These are phyloP conservation scores for Salvelinus sp. DNA, from an alignment of 2,113 vertebrate species.

Conservation along the genomic window DNA sequence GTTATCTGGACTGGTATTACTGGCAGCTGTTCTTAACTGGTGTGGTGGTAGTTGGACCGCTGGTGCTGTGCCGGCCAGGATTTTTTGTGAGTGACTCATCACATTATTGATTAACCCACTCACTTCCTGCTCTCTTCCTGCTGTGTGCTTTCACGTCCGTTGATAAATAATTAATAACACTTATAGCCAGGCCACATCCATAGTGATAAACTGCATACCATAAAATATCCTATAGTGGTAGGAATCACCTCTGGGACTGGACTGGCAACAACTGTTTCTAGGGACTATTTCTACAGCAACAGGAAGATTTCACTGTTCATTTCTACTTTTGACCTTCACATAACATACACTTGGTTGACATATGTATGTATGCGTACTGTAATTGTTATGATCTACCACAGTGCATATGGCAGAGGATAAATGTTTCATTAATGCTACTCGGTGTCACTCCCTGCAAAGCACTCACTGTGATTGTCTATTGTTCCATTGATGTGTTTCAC, in stretches of 20 bases:
- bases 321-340: background rate
- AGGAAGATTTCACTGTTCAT: background rate
- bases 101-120: slow-evolving; percentile 63
- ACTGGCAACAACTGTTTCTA: slow-evolving; percentile 1
- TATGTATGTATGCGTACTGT: too few relatives aligned
- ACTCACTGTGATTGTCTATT: slow-evolving; percentile 34
- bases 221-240: slow-evolving; percentile 23
- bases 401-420: too few relatives aligned
- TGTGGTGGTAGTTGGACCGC: too few relatives aligned
- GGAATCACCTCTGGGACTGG: background rate
- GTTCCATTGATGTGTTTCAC: slow-evolving; percentile 21
- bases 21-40: too few relatives aligned
- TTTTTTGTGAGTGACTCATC: slow-evolving; percentile 40
- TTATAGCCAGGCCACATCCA: slow-evolving; percentile 39
- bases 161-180: slow-evolving; percentile 71
- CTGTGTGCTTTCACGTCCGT: slow-evolving; percentile 11
- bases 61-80: too few relatives aligned
- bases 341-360: background rate
- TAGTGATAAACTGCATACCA: slow-evolving; percentile 47
- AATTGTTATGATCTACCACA: too few relatives aligned
- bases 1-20: too few relatives aligned
- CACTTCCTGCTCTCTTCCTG: slow-evolving; percentile 50
- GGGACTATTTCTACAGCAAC: background rate
- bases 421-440: background rate
- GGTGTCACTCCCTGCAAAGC: slow-evolving; percentile 20